phyloP scores from a whole-genome alignment of 1,140 invertebrate species.

The Zaprionus inermis region DNA sequence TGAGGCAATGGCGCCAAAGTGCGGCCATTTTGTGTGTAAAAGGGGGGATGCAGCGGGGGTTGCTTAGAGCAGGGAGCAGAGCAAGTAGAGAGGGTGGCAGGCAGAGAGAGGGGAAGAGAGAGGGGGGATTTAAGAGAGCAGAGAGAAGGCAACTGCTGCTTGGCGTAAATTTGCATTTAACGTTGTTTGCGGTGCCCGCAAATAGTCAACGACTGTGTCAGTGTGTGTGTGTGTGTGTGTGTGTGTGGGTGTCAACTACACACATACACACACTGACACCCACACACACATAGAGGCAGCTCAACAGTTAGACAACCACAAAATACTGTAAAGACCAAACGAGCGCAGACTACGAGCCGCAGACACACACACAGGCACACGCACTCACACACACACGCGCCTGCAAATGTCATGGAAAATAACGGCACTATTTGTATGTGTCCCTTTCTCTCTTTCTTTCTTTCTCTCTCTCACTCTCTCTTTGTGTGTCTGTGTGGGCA shows the following conservation, averaged over 20 bases:
- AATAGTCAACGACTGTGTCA: conserved; percentile 51
- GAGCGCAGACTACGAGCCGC: conserved; percentile 28
- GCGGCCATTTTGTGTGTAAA: conserved; percentile 75
- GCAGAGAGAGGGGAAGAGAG: background rate
- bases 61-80: background rate
- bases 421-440: conserved; percentile 45
- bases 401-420: conserved; percentile 56
- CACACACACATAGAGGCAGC: conserved; percentile 20
- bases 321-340: conserved; percentile 56
- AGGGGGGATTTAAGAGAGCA: background rate
- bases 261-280: conserved; percentile 18
- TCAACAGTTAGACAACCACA: conserved; percentile 58
- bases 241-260: conserved; percentile 13
- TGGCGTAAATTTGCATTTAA: conserved; percentile 81
- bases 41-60: conserved; percentile 11
- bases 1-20: conserved; percentile 77
- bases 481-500: conserved; percentile 28
- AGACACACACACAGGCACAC: conserved; percentile 18
- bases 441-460: conserved; percentile 8
- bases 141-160: conserved; percentile 18
- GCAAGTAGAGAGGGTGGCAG: background rate
- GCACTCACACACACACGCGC: conserved; percentile 20
- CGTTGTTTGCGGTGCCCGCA: conserved; percentile 78
- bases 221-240: conserved; percentile 9
- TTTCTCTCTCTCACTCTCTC: too few species aligned